Conservation (phyloP, 2,888 invertebrate species). For the Tachystola acroxantha region DNA sequence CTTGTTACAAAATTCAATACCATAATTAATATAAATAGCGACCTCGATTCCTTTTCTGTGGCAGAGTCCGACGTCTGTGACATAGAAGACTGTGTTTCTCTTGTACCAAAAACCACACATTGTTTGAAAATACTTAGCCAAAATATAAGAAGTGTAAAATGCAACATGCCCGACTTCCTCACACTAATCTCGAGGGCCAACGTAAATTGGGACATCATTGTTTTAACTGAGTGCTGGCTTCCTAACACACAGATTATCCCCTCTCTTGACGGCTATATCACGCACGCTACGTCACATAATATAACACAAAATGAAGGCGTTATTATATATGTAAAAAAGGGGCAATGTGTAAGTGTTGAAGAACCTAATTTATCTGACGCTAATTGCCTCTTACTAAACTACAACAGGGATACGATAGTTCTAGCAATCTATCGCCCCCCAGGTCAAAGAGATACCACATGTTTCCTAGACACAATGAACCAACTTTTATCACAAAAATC, state of each 20-base stretch:
- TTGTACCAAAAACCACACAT: not conserved
- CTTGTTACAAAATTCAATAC: not conserved
- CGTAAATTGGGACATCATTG: conserved; percentile 17
- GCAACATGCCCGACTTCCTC: conserved; percentile 14
- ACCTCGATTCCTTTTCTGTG: not conserved
- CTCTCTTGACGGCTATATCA: conserved; percentile 11
- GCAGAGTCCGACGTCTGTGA: not conserved
- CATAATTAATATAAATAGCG: not conserved
- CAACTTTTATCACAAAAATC: not conserved
- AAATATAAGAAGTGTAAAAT: conserved; percentile 21
- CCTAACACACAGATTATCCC: conserved; percentile 12
- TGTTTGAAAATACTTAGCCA: conserved; percentile 15
- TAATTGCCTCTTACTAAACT: conserved; percentile 14
- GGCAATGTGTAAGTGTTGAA: conserved; percentile 5
- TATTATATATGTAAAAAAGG: conserved; percentile 14
- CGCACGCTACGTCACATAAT: conserved; percentile 9
- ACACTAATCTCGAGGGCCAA: conserved; percentile 13
- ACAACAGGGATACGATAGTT: conserved; percentile 7
- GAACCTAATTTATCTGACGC: conserved; percentile 15
- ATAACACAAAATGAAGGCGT: conserved; percentile 22
- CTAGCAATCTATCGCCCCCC: conserved; percentile 15
- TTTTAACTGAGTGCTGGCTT: conserved; percentile 22
- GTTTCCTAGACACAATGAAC: conserved; percentile 10
- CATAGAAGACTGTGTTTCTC: not conserved
- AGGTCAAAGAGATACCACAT: not conserved